Percentiles rank a stretch among this genome's conserved stretches.
phyloP scores from a whole-genome alignment of 2,797 vertebrate species.

The Merluccius polli region DNA sequence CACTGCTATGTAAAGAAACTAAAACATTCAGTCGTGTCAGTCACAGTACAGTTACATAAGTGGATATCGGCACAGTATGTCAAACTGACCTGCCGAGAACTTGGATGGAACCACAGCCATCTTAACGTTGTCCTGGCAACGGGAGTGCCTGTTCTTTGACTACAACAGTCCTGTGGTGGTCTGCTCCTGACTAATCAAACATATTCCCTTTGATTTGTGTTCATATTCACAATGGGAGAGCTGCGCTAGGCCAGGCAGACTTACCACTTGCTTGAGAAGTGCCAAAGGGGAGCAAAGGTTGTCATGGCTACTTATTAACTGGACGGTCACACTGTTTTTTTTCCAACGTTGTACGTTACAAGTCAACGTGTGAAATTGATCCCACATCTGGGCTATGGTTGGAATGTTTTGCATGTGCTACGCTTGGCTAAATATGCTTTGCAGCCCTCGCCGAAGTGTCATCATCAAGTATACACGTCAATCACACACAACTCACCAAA shows the following conservation, averaged over 20 bases:
- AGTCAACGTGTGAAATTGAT: conserved; percentile 1
- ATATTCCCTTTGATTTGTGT: conserved; percentile 33
- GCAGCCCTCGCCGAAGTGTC: not conserved
- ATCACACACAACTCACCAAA: conserved; percentile 78
- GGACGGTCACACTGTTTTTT: conserved; percentile 32
- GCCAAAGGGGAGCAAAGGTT: conserved; percentile 73
- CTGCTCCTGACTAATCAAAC: conserved; percentile 12
- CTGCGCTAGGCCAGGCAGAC: conserved; percentile 28
- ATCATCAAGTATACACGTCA: not conserved
- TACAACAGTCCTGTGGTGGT: not conserved
- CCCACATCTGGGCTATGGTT: conserved; percentile 19
- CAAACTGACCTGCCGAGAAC: conserved; percentile 78
- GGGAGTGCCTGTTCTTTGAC: conserved; percentile 35
- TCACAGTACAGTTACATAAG: not conserved
- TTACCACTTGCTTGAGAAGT: conserved; percentile 54
- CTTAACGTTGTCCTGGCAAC: conserved; percentile 39
- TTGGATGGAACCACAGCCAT: conserved; percentile 76
- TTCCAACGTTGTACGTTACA: not conserved
- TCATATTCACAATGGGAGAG: conserved; percentile 19
- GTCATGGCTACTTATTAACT: conserved; percentile 75
- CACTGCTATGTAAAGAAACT: not conserved
- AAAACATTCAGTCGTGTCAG: not conserved
- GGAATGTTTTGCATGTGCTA: not conserved
- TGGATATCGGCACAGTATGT: not conserved
- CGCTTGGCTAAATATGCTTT: not conserved